Evolutionary conservation across 2,797 vertebrate genomes (phyloP).

Genomic region (Lepidocolaptes lacrymiger): DNA sequence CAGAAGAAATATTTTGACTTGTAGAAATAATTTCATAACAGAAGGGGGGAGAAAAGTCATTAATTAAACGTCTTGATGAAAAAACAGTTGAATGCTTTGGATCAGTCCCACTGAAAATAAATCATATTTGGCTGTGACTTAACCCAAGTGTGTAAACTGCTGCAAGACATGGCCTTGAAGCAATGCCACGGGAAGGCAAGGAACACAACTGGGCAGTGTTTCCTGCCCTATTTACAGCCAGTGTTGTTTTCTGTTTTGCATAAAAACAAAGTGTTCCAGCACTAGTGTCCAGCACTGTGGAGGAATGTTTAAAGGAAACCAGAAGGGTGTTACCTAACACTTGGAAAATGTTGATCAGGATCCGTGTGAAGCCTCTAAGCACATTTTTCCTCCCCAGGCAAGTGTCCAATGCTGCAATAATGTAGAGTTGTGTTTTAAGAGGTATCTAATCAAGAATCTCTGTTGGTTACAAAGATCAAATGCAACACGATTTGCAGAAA

Average conservation of each 20-base stretch:
- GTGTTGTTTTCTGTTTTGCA: background rate
- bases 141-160: background rate
- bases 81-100: background rate
- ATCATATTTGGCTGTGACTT: background rate
- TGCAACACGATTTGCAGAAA: background rate
- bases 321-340: background rate
- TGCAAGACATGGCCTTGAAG: accelerated
- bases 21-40: background rate
- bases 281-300: background rate
- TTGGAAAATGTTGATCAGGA: background rate
- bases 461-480: background rate
- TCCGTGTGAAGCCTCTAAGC: background rate
- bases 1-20: background rate
- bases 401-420: background rate
- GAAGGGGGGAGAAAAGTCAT: background rate
- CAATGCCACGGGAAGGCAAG: accelerated
- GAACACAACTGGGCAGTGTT: accelerated
- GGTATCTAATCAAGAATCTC: background rate
- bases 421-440: background rate
- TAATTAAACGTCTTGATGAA: background rate
- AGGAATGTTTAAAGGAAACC: background rate
- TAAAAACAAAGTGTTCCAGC: background rate
- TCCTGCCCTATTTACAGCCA: background rate
- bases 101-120: background rate
- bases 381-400: background rate